These are phyloP conservation scores for Cryptotermes secundus DNA, from an alignment of 1,140 invertebrate species.

Conservation along the genomic window DNA sequence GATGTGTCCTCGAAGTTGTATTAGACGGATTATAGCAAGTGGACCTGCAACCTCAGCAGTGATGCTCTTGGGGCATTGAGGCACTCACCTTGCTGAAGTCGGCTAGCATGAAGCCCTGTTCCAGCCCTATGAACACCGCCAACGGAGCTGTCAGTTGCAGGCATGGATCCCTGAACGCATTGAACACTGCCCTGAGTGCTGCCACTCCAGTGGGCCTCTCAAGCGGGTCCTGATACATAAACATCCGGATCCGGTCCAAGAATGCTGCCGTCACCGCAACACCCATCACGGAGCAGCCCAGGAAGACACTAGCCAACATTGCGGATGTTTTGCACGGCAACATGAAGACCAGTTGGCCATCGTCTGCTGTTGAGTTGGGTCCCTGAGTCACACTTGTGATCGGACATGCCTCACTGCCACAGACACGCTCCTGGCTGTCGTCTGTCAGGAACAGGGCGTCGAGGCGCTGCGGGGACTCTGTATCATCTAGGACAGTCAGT, in stretches of 20 bases:
- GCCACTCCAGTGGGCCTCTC: slow-evolving; percentile 39
- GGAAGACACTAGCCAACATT: slow-evolving; percentile 55
- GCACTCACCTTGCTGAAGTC: slow-evolving; percentile 54
- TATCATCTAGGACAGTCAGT: not conserved
- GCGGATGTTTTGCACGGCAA: slow-evolving; percentile 49
- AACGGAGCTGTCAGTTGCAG: slow-evolving; percentile 62
- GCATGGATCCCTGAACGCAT: slow-evolving; percentile 52
- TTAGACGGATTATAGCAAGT: too few species aligned
- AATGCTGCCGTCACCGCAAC: slow-evolving; percentile 55
- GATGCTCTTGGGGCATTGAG: slow-evolving; percentile 45
- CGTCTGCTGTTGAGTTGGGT: not conserved
- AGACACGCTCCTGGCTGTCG: slow-evolving; percentile 53
- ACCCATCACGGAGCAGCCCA: slow-evolving; percentile 54
- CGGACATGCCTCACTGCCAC: slow-evolving; percentile 56
- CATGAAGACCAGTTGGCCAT: slow-evolving; percentile 16
- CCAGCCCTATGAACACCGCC: slow-evolving; percentile 68
- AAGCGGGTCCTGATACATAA: slow-evolving; percentile 47
- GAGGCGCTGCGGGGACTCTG: slow-evolving; percentile 39
- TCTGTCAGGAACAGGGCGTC: slow-evolving; percentile 51
- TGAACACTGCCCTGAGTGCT: not conserved
- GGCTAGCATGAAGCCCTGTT: slow-evolving; percentile 71
- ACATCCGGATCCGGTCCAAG: slow-evolving; percentile 50
- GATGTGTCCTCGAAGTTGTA: too few species aligned
- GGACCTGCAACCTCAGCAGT: too few species aligned
- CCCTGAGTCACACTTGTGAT: not conserved